Base-by-base conservation (phyloP, 2,888 invertebrate species). In the Aricia artaxerxes region DNA sequence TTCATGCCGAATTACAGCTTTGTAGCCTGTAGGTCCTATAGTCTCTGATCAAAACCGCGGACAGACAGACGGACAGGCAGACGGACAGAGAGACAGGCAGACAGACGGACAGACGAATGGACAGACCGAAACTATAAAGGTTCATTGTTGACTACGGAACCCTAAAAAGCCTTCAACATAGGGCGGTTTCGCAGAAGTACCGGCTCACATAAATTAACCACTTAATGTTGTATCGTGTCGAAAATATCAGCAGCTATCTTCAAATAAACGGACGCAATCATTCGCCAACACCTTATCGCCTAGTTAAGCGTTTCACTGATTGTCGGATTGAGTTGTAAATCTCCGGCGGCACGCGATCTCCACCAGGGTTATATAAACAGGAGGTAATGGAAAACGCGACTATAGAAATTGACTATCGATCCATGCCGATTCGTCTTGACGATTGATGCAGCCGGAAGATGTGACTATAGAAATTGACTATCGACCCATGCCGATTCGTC, bases 281-380 rank as follows among this genome's bases (percentile, higher is more conserved):
- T 87, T 90, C 87, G 87, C 85, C 90, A 88, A 89, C 92, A 92
- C 92, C 92, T 92, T 93, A 94, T 93, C 93, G 90, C 89, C 89
- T 92, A 89, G 92, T 93, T 93, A 92, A 93, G 91, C 91, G 93
- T 91, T 94, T 90, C 89, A 85, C 89, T 93, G 93, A 94, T 93
- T 93, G 92, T 87, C 89, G 88, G 89, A 93, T 92, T 92, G 93
- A 92, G 93, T 90, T 90, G 90, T 94, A 94, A 94, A 93, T 93
- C 92, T 92, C 83, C 80, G 81, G 84, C 85, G 87, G 91, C 94
- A 94, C 94, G 94, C 94, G 93, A 94, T 91, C 87, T 84, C 83
- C 84, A 85, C 85, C 85, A 82, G 84, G 82, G 82, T 84, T 87
- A 87, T 83, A 85, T 83, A 82, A 82, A 83, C 84, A 86, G 81